Conservation (phyloP, 2,797 vertebrate genomes). For the Betta splendens region DNA sequence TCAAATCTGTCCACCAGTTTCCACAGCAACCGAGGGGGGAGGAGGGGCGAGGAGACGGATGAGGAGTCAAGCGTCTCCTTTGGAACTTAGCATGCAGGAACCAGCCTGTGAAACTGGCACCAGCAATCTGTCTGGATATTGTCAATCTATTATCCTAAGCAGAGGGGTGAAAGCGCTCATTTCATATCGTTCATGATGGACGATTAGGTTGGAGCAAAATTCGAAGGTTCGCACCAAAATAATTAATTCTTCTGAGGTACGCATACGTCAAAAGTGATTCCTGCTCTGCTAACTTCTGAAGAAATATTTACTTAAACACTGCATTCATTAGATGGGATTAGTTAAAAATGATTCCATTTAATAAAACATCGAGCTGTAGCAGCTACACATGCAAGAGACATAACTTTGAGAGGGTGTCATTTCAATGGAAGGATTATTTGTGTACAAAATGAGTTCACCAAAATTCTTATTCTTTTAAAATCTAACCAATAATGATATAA, state of each 20-base stretch:
- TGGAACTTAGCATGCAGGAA: slow-evolving; percentile 70
- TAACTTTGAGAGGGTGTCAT: background rate
- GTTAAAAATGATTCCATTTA: slow-evolving; percentile 31
- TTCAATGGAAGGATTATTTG: slow-evolving; percentile 21
- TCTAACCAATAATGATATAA: slow-evolving; percentile 18
- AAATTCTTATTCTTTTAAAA: slow-evolving; percentile 11
- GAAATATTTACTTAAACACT: slow-evolving; percentile 1
- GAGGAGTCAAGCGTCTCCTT: slow-evolving; percentile 63
- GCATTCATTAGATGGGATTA: slow-evolving; percentile 33
- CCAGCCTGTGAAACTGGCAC: slow-evolving; percentile 52
- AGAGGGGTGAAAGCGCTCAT: slow-evolving; percentile 67
- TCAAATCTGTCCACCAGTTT: slow-evolving; percentile 67
- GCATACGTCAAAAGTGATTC: slow-evolving; percentile 25
- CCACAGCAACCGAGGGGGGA: slow-evolving; percentile 66
- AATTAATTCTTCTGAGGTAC: slow-evolving; percentile 24
- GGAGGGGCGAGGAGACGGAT: slow-evolving; percentile 42
- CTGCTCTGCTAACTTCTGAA: slow-evolving; percentile 33
- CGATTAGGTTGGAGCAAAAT: slow-evolving; percentile 38
- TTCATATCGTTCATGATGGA: slow-evolving; percentile 58
- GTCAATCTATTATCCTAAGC: slow-evolving; percentile 73
- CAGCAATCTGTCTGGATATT: slow-evolving; percentile 73
- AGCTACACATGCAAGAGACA: slow-evolving; percentile 6
- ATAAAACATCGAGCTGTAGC: slow-evolving; percentile 1
- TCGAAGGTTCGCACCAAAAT: slow-evolving; percentile 41
- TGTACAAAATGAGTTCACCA: slow-evolving; percentile 5